These are phyloP conservation scores for Rallus crepitans DNA, from an alignment of 2,797 vertebrate genomes.

Conservation along the genomic window DNA sequence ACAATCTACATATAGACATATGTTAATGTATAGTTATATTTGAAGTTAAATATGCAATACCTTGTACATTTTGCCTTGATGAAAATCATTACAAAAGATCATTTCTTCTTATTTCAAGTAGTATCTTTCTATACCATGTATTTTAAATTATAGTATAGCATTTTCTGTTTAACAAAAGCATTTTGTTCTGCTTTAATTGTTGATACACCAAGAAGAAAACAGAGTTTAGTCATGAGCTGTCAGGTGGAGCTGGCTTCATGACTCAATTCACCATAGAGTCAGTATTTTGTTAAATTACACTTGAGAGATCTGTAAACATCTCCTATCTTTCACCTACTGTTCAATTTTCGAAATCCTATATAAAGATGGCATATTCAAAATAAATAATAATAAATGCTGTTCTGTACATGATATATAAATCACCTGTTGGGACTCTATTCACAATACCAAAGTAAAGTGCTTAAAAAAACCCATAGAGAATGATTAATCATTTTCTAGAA, in stretches of 20 bases:
- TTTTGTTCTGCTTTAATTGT: background rate
- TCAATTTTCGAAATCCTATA: slow-evolving; percentile 19
- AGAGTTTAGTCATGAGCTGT: background rate
- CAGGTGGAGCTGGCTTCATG: background rate
- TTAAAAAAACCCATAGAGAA: background rate
- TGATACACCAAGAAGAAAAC: background rate
- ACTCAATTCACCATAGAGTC: background rate
- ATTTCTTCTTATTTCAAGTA: background rate
- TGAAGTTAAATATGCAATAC: background rate
- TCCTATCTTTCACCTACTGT: background rate
- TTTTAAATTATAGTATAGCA: background rate
- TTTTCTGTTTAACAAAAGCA: background rate
- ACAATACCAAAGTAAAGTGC: background rate
- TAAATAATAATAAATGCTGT: background rate
- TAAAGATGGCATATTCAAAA: background rate
- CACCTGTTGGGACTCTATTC: background rate
- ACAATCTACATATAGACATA: background rate
- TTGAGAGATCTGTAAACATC: background rate
- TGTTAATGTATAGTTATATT: background rate
- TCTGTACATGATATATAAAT: background rate
- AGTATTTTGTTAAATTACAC: background rate
- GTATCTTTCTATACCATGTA: background rate
- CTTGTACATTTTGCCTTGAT: background rate
- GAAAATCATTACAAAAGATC: background rate
- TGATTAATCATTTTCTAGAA: background rate